phyloP scores from a whole-genome alignment of 2,888 invertebrate species.

The Drosophila engyochracea region DNA sequence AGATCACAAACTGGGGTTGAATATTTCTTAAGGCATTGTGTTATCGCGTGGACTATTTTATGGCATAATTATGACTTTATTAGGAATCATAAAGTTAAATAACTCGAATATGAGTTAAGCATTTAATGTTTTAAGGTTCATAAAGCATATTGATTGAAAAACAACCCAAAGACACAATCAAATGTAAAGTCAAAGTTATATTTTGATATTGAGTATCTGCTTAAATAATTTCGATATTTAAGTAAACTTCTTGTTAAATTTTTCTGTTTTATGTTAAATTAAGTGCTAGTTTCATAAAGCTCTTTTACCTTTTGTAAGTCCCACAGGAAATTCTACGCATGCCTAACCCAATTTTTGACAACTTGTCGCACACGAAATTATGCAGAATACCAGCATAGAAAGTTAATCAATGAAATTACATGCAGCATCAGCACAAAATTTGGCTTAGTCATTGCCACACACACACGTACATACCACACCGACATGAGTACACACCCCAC shows the following conservation, averaged over 20 bases:
- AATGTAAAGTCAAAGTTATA: not conserved
- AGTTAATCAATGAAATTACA: conserved; percentile 82
- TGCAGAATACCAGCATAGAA: conserved; percentile 74
- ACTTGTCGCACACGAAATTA: conserved; percentile 73
- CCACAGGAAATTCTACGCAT: conserved; percentile 30
- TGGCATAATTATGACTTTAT: conserved; percentile 49
- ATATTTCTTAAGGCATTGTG: conserved; percentile 38
- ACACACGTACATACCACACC: not conserved
- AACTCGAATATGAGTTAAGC: conserved; percentile 12
- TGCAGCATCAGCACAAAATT: conserved; percentile 66
- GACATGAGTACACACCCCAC: conserved; percentile 12
- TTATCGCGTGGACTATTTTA: conserved; percentile 28
- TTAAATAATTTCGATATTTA: not conserved
- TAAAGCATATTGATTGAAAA: conserved; percentile 3
- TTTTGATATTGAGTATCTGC: not conserved
- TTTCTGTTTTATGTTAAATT: not conserved
- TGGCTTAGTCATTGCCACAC: conserved; percentile 44
- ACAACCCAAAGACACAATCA: not conserved
- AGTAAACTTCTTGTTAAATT: no score
- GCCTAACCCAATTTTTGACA: conserved; percentile 76
- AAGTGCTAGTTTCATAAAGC: conserved; percentile 1
- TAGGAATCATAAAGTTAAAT: conserved; percentile 32
- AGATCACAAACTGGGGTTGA: conserved; percentile 18
- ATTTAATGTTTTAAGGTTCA: not conserved
- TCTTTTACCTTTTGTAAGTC: conserved; percentile 2